Base-by-base conservation (phyloP, 1,140 invertebrate species). In the Drosophila bifasciata region DNA sequence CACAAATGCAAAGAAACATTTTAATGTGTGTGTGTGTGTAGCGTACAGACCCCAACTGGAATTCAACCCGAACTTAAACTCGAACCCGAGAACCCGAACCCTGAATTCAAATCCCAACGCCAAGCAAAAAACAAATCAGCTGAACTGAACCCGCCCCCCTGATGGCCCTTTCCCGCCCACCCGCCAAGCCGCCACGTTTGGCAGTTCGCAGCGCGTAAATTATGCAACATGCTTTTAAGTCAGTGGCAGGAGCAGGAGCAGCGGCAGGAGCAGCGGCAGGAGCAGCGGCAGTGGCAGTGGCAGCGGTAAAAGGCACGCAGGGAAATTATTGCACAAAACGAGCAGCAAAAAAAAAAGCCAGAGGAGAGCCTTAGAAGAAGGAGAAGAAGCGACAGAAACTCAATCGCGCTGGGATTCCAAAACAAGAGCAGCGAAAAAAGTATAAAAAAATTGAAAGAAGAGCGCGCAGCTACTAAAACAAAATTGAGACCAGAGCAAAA, bases 181-280 rank as follows among this genome's bases (percentile, higher is more conserved):
- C 48, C 23, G 5, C 51, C 25, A 23, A 1, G 25, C 4, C 25
- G 13, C 62, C 17, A 13, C 43, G 45, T 19, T 69, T 66, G 61
- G 39, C 69, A 64, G 44, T 49, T 77, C 48, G 56, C 56, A 44
- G 48, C 52, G 69, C 63, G 71, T 86, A 81, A 86, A 86, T 86
- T 86, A 86, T 86, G 81, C 83, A 86, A 78, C 83, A 88, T 81
- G 81, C 81, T 86, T 81, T 86, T 81, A 86, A 84, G 74, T 41
- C 60, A 52, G 9, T 21, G 19, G 41, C 49, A 44, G 76, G n/a
- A n/a, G n/a, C n/a, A n/a, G n/a, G n/a, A n/a, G n/a, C n/a, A n/a
- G n/a, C n/a, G n/a, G n/a, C n/a, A n/a, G n/a, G n/a, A n/a, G n/a
- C n/a, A n/a, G n/a, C n/a, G n/a, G n/a, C n/a, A n/a, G n/a, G n/a